Base-by-base conservation (phyloP, 2,797 vertebrate species). In the Tolypeutes matacus region DNA sequence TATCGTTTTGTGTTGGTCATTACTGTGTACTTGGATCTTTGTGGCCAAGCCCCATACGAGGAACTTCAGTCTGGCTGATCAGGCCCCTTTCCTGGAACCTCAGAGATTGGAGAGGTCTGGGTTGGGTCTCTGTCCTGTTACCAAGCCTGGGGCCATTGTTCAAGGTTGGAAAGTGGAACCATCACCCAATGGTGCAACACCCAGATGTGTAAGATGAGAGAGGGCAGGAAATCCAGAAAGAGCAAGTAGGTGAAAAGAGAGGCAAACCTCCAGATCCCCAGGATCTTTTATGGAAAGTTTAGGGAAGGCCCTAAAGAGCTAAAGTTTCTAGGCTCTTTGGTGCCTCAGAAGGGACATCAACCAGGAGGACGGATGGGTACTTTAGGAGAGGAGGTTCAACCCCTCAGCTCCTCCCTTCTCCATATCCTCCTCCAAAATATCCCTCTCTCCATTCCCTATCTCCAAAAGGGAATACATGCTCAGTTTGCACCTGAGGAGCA, bases 371-470 rank as follows among this genome's bases (percentile, higher is more conserved):
- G 14, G 46, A 10, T 14, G 27, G 42, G 18, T 1, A 11, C 27
- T 69, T 60, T 39, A 70, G 58, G 58, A 81, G 72, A 93, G 18
- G 20, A 81, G 14, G 3, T 31, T 51, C 46, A 46, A 3, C 53
- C 7, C 36, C 31, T 36, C 29, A 0, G 34, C 0, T 34, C 14
- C 17, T 67, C 27, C 27, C 20, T 0, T 42, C 0, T 31, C 12
- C 11, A 21, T 31, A 69, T 58, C 12, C 15, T 51, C 3, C 9
- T 36, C 67, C 27, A 8, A 56, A 62, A 56, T 56, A 34, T 21
- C 69, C 15, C 73, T 77, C 4, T 34, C 8, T 21, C 4, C 5
- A 39, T 20, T 17, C 2, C 17, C 18, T 53, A 31, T 39, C 27
- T 70, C 31, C 29, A 53, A 65, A 86, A 25, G n/a, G 31, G 65